Evolutionary conservation across 2,797 vertebrate genomes (phyloP), one percentile per base, ranked within the genome.

Genomic region (Novumbra hubbsi): DNA sequence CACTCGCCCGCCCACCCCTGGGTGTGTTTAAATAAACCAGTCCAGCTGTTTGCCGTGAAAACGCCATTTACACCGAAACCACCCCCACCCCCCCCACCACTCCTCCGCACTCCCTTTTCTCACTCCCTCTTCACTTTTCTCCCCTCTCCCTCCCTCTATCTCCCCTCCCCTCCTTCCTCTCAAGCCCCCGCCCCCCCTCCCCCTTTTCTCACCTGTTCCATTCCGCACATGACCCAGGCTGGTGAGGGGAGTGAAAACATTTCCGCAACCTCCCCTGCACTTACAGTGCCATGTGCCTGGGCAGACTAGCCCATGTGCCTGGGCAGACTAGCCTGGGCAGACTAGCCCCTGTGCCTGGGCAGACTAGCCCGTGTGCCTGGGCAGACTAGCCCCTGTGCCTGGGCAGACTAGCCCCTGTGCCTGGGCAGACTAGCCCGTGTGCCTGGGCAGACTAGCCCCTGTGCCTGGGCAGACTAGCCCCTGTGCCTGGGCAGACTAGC

Each of bases 21-120:
- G 92, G 93, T 92, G 93, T 94, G 94, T 96, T 96, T 96, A 95
- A 96, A 95, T 95, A 96, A 96, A 96, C 93, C 93, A 91, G 92
- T 94, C 94, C 94, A 95, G 94, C 95, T 96, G 95, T 96, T 96
- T 94, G 93, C 93, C 92, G 94, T 95, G 92, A 92, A 92, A 94
- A 92, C 89, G 92, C 93, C 93, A 94, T 95, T 94, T 95, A 93
- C 94, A 95, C 91, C 90, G 92, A 92, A 93, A 91, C 92, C 92
- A 85, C 86, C 90, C 88, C 91, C 87, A n/a, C 89, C 91, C 90
- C 86, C 90, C 88, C 87, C 87, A 4, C 21, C 77, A 73, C 52
- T 68, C 71, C 34, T 7, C 0, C 45, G 21, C 89, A 90, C 91
- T 88, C 86, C 81, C 85, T 91, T 89, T 57, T 19, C 52, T 57